A percentile compares a stretch with the other conserved stretches of the same genome.
These are phyloP conservation scores for Nipponia nippon DNA, from an alignment of 2,113 vertebrate genomes.

Conservation along the genomic window DNA sequence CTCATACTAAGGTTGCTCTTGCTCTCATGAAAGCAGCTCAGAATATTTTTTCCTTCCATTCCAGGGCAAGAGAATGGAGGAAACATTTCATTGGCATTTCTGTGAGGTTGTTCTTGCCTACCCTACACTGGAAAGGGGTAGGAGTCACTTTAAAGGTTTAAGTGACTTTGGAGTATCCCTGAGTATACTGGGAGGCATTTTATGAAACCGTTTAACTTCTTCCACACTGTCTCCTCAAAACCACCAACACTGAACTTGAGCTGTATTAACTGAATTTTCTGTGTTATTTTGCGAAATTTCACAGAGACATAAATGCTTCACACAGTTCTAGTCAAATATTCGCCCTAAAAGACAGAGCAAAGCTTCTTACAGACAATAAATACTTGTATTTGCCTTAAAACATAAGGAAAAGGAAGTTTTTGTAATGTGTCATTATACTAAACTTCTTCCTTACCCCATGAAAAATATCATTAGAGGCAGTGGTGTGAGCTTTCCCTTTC, in stretches of 20 bases:
- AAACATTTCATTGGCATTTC: neutral
- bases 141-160: neutral
- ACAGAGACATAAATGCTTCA: neutral
- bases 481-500: neutral
- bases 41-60: neutral
- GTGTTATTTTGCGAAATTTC: neutral
- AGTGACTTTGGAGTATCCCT: neutral
- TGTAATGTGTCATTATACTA: neutral
- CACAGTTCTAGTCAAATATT: neutral
- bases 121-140: neutral
- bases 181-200: neutral
- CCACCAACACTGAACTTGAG: neutral
- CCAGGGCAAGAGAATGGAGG: neutral
- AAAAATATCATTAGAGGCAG: neutral
- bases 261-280: neutral
- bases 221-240: neutral
- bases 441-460: neutral
- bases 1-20: neutral
- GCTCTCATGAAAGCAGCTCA: neutral
- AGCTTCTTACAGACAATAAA: neutral
- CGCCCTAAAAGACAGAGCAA: fast-evolving
- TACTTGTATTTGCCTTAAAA: neutral
- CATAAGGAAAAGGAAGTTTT: neutral
- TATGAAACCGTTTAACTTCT: neutral
- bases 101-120: neutral